A percentile compares a stretch with the other conserved stretches of the same genome.
Conservation (phyloP, 2,888 invertebrate species). For the Baccha elongata region DNA sequence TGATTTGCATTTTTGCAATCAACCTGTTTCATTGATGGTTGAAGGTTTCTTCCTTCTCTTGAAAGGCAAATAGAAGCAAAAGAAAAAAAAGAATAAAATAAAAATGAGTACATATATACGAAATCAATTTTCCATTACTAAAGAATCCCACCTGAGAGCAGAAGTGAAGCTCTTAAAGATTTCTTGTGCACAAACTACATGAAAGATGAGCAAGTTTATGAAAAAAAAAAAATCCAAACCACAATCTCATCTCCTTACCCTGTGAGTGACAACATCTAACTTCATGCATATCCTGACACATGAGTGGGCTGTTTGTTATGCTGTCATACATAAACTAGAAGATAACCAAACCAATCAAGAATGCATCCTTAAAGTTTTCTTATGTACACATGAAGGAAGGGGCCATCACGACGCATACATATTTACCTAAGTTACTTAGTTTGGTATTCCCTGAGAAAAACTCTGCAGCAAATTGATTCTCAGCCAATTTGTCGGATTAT, state of each 20-base stretch:
- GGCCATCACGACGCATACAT: not conserved
- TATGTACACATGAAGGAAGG: not conserved
- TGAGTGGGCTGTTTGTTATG: slow-evolving; percentile 39
- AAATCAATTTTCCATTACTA: slow-evolving; percentile 58
- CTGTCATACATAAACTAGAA: not conserved
- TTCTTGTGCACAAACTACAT: slow-evolving; percentile 9
- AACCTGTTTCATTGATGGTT: slow-evolving; percentile 26
- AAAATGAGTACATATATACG: slow-evolving; percentile 3
- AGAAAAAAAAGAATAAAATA: not conserved
- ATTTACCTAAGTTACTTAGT: slow-evolving; percentile 1
- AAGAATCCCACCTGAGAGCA: slow-evolving; percentile 42
- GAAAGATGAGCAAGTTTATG: slow-evolving; percentile 23
- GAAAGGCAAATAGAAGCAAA: not conserved
- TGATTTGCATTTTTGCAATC: slow-evolving; percentile 62
- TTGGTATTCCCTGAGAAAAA: slow-evolving; percentile 17
- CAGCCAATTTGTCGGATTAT: slow-evolving; percentile 79
- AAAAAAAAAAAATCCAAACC: not conserved
- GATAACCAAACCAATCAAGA: slow-evolving; percentile 12
- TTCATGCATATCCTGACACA: slow-evolving; percentile 21
- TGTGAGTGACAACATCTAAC: slow-evolving; percentile 44
- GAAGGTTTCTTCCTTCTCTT: slow-evolving; percentile 39
- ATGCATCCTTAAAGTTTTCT: slow-evolving; percentile 32
- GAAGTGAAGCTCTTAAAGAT: slow-evolving; percentile 45
- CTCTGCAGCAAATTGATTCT: slow-evolving; percentile 78
- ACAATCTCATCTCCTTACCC: slow-evolving; percentile 25